Evolutionary conservation across 1,140 invertebrate genomes (phyloP), one percentile per base, ranked within the genome.

Genomic region (Camponotus floridanus): DNA sequence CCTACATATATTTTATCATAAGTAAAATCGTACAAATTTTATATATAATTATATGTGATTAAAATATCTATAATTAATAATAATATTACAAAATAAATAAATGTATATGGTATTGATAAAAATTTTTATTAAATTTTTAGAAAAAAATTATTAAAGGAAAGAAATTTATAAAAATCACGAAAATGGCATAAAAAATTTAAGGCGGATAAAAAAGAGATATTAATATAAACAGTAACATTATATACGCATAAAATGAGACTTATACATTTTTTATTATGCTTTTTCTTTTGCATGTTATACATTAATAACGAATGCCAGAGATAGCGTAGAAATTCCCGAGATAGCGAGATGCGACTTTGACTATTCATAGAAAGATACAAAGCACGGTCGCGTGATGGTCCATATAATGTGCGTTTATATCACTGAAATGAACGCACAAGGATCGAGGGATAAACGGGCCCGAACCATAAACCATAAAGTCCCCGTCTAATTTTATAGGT

Each of bases 401-500:
- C 51, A 39, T 9, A 45, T 42, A 81, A 73, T 45, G 26, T 13
- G 13, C 0, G 55, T 33, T 81, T 73, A 36, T 45, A 45, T 39
- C 39, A 81, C 67, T 45, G 55, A 0, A 73, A 68, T 31, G 21
- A 31, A 9, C 39, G 15, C 13, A 39, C 8, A 70, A 76, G 18
- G 3, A 15, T 51, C 21, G 11, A 26, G 39, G 42, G 45, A 39
- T 21, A 48, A 59, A 21, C 5, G 55, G 3, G 33, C 36, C 9
- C 26, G 31, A 70, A 18, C 5, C 36, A 11, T 57, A 70, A 83
- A 26, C 26, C 26, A 26, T 26, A 26, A 83, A 42, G 26, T 45
- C 61, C 55, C 31, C 7, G 18, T 36, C 31, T 61, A 61, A 73
- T 81, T 61, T 74, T 48, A 45, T 57, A 31, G 13, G 11, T 45